Base-by-base conservation (phyloP, 2,888 invertebrate genomes). In the Drosophila falleni region DNA sequence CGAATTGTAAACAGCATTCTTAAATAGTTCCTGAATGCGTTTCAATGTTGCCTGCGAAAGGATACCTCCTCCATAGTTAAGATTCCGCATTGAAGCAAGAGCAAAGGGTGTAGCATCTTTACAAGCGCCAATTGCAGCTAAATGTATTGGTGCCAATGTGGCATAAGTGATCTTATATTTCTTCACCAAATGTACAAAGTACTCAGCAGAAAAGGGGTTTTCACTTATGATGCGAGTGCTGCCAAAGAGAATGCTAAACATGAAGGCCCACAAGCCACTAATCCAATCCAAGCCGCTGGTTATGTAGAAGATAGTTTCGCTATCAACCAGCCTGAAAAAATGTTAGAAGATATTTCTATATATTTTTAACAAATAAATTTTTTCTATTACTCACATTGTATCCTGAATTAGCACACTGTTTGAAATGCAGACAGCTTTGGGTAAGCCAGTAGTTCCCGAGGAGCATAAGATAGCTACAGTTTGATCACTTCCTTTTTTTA, bases 371-470 rank as follows among this genome's bases (percentile, higher is more conserved):
- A 26, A 9, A 19, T n/a, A n/a, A n/a, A 6, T 6, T 37, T 0
- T 6, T 1, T 47, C 4, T 1, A 9, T 3, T 6, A 66, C 80
- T 63, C 13, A 81, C 86, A 79, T 53, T 23, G 41, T 81, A 3
- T 85, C 77, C 60, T 73, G 70, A 11, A 81, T 49, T 0, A 81
- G 41, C 3, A 71, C 62, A 26, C 19, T 46, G 26, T 81, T 85
- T 1, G 81, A 85, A 9, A 81, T 71, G 54, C 81, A 85, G 0
- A 85, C 86, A 0, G 84, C 86, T 55, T 90, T 90, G 23, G 89
- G 84, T 16, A 81, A 9, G 5, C 90, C 91, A 0, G 87, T 89
- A 2, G 89, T 88, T 10, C 91, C 90, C 10, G 90, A 89, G 3
- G 90, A 89, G 46, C 87, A 83, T 1, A 90, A 29, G 37, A 90